Percentiles rank a stretch among this genome's conserved stretches.
Conservation (phyloP, 2,888 invertebrate species). For the Lacanobia oleracea region DNA sequence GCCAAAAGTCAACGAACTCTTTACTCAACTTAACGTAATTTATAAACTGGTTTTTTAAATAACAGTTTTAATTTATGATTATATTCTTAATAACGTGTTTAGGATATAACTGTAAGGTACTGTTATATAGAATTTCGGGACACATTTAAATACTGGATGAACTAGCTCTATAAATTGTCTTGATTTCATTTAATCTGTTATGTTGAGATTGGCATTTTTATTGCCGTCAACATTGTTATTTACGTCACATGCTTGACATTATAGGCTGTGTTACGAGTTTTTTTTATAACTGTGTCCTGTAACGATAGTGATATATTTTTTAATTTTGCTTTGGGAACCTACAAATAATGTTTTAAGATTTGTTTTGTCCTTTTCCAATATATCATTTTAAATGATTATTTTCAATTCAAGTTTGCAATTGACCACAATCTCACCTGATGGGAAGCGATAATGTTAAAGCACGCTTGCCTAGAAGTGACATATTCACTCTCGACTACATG, state of each 20-base stretch:
- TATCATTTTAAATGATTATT: too few relatives aligned
- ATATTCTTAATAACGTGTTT: conserved; percentile 37
- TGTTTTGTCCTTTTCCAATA: too few relatives aligned
- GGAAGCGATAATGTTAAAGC: too few relatives aligned
- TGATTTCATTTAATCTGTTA: conserved; percentile 17
- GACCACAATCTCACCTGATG: too few relatives aligned
- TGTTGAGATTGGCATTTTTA: conserved; percentile 19
- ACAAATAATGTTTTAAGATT: too few relatives aligned
- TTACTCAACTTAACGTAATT: conserved; percentile 53
- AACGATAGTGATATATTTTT: not conserved
- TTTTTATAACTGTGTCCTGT: conserved; percentile 33
- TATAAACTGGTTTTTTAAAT: conserved; percentile 48
- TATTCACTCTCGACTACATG: too few relatives aligned
- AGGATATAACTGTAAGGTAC: conserved; percentile 57
- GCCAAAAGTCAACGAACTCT: conserved; percentile 53
- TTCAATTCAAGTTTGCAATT: too few relatives aligned
- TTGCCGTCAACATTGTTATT: conserved; percentile 16
- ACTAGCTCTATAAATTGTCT: conserved; percentile 24
- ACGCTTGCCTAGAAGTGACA: too few relatives aligned
- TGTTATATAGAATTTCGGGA: conserved; percentile 50
- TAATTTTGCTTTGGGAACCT: not conserved
- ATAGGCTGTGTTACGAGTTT: not conserved
- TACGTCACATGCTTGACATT: conserved; percentile 22
- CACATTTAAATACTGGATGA: conserved; percentile 40
- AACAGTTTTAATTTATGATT: conserved; percentile 45